Conservation (phyloP, 2,797 vertebrate genomes). For the Dallia pectoralis region DNA sequence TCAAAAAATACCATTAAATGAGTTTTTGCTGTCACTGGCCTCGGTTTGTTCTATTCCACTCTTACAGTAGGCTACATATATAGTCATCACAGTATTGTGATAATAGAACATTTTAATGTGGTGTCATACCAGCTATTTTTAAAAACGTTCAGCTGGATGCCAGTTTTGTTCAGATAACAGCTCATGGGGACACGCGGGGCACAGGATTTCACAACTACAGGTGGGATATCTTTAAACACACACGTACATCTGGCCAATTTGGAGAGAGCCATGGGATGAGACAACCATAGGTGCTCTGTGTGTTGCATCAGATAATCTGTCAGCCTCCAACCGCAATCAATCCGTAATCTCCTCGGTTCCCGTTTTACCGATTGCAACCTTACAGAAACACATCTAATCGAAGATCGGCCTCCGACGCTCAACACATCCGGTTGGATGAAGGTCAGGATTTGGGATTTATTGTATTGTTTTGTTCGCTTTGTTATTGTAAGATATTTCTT, state of each 20-base stretch:
- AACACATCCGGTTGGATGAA: neutral
- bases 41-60: conserved; percentile 18
- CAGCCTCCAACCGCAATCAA: neutral
- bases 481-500: no score
- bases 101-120: neutral
- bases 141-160: neutral
- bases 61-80: neutral
- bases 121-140: neutral
- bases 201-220: neutral
- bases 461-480: neutral
- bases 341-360: neutral
- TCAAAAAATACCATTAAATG: no score
- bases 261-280: neutral
- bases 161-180: neutral
- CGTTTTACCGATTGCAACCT: conserved; percentile 12
- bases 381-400: conserved; percentile 13
- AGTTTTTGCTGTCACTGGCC: neutral
- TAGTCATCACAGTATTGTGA: no score
- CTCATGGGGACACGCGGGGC: neutral
- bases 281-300: neutral
- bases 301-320: conserved; percentile 5
- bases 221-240: neutral
- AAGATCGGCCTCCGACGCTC: neutral
- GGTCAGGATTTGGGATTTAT: neutral
- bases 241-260: neutral